These are phyloP conservation scores for Triplophysa rosa DNA, from an alignment of 2,113 vertebrate species.

Conservation along the genomic window DNA sequence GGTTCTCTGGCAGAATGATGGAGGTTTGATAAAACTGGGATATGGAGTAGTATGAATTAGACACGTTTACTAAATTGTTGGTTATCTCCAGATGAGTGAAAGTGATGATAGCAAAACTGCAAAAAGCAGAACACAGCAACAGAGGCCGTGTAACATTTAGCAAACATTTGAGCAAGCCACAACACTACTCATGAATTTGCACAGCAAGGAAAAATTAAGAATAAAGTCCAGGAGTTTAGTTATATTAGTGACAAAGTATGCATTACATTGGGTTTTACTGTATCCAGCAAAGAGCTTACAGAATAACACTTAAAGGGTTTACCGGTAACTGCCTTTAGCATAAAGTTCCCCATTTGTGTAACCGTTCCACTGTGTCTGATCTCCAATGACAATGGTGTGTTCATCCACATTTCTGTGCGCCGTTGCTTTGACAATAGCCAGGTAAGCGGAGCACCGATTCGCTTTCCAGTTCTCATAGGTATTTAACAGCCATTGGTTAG, in stretches of 20 bases:
- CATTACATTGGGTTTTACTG: background rate
- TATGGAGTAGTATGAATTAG: slow-evolving; percentile 29
- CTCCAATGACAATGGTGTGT: slow-evolving; percentile 32
- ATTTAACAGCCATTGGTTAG: background rate
- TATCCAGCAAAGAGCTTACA: background rate
- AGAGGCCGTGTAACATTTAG: background rate
- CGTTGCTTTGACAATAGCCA: slow-evolving; percentile 9
- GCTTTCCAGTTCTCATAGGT: slow-evolving; percentile 39
- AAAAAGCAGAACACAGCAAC: slow-evolving; percentile 23
- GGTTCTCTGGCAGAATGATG: slow-evolving; percentile 31
- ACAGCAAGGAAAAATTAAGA: background rate
- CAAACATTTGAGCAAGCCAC: background rate
- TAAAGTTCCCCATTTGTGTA: slow-evolving; percentile 43
- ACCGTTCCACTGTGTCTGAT: background rate
- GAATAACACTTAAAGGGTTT: slow-evolving; percentile 4
- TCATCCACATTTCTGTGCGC: background rate
- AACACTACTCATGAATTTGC: background rate
- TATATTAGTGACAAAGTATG: background rate
- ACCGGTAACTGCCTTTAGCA: slow-evolving; percentile 42
- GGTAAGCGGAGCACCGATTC: slow-evolving; percentile 9
- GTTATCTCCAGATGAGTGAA: slow-evolving; percentile 42
- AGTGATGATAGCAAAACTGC: slow-evolving; percentile 38
- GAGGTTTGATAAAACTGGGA: background rate
- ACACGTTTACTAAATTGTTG: background rate
- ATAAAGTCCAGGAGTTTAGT: background rate